Evolutionary conservation across 2,113 vertebrate genomes (phyloP), one percentile per base, ranked within the genome.

Genomic region (Chionodraco myersi): DNA sequence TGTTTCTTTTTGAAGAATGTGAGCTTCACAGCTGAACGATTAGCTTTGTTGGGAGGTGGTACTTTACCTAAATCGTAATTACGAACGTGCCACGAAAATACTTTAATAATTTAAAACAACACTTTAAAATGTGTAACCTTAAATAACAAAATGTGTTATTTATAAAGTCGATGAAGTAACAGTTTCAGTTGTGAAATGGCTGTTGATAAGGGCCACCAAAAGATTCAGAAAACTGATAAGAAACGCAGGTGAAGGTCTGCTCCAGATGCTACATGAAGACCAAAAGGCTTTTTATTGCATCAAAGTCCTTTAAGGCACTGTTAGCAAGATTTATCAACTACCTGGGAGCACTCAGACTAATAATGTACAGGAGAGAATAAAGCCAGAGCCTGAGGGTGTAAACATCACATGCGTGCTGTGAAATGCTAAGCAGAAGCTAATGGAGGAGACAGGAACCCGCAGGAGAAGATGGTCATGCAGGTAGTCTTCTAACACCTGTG

Each of bases 301-400:
- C n/a, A 15, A 14, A n/a, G 3, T n/a, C 11, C 5, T 6, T 48
- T 72, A 14, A 51, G 14, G 52, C 14, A 41, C 15, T 1, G 13
- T 18, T 13, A 10, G 26, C 30, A 45, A 18, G 36, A 57, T 45
- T 36, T 23, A 34, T 45, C 18, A 12, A 1, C 34, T 23, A 5
- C 58, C 61, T n/a, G 10, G 13, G 5, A 58, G 65, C 1, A 57
- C 59, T 80, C 0, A 62, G 14, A 12, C 44, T 44, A 44, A 68
- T 53, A 15, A 67, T 6, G 49, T 21, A 52, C 61, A 70, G 21
- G 51, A 45, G 23, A 64, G 47, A 34, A 41, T 72, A n/a, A 51
- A 66, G 23, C 11, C 47, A 65, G 36, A 36, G 74, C 71, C 77
- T 69, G 18, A 8, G 75, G 67, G 62, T 53, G 13, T 45, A 68